Evolutionary conservation across 92 coral and sea anemone species (phyloP), one percentile per base, ranked within the genome.

Genomic region (Epizoanthus rinbou): DNA sequence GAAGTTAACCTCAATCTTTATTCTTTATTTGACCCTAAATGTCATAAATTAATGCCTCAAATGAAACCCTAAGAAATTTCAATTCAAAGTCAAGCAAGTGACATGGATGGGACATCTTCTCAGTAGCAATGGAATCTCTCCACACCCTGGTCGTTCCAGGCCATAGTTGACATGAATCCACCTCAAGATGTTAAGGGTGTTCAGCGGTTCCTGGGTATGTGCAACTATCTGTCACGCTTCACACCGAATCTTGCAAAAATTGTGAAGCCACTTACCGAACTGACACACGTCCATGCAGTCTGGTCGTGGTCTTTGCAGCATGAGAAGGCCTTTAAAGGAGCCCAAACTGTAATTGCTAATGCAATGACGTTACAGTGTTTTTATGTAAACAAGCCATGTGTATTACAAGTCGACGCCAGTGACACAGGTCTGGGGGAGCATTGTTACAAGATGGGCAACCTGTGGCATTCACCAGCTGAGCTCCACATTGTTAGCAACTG

Each of bases 231-330:
- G 88, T 63, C 53, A 41, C 56, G 50, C 17, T 85, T 64, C 76
- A 63, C 39, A 31, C 81, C 84, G 28, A 75, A 74, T 33, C 82
- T 82, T 22, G 80, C 73, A 24, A 68, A 58, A 22, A 57, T 82
- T 56, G 73, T 75, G 79, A 82, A 71, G 64, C 89, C 89, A 21
- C 80, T 73, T 24, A 80, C 84, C 9, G 86, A 82, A 65, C 80
- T 87, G 28, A 87, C 80, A 3, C 81, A 81, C 5, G 65, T 59
- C 65, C 65, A 59, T 59, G 65, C 65, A n/a, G n/a, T n/a, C n/a
- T n/a, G n/a, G n/a, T n/a, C n/a, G n/a, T n/a, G n/a, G n/a, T n/a
- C n/a, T n/a, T n/a, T n/a, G n/a, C n/a, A n/a, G n/a, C n/a, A n/a
- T n/a, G n/a, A n/a, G n/a, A n/a, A n/a, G n/a, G n/a, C n/a, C n/a